Conservation (phyloP, 2,113 vertebrate species). For the Phalacrocorax pelagicus region DNA sequence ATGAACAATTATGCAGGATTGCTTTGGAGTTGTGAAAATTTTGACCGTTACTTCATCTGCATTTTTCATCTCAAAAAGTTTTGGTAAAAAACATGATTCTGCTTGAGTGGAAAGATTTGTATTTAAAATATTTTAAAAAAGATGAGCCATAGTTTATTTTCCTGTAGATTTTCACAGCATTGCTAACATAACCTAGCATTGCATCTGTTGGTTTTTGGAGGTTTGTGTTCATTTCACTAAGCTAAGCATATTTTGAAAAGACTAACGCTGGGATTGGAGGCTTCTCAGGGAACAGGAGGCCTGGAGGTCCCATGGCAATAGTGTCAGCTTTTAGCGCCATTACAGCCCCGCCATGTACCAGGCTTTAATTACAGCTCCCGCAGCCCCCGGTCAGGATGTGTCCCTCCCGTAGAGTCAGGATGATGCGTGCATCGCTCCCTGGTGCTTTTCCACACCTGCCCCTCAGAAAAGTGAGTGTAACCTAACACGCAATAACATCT, state of each 20-base stretch:
- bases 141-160: conserved; percentile 46
- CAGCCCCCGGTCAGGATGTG: background rate
- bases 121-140: background rate
- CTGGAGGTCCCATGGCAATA: background rate
- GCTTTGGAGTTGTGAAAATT: background rate
- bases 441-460: background rate
- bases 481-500: background rate
- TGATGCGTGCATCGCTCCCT: background rate
- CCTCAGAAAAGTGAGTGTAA: background rate
- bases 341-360: background rate
- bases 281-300: background rate
- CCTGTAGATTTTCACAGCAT: conserved; percentile 16
- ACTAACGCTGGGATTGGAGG: background rate
- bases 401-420: background rate
- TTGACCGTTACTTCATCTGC: background rate
- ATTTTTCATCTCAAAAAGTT: background rate
- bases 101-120: background rate
- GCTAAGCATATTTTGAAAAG: background rate
- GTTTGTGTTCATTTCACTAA: background rate
- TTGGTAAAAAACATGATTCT: background rate
- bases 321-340: background rate
- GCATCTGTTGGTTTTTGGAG: background rate
- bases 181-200: background rate
- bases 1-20: background rate
- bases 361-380: background rate